phyloP scores from a whole-genome alignment of 2,113 vertebrate genomes.

The Chionodraco myersi region DNA sequence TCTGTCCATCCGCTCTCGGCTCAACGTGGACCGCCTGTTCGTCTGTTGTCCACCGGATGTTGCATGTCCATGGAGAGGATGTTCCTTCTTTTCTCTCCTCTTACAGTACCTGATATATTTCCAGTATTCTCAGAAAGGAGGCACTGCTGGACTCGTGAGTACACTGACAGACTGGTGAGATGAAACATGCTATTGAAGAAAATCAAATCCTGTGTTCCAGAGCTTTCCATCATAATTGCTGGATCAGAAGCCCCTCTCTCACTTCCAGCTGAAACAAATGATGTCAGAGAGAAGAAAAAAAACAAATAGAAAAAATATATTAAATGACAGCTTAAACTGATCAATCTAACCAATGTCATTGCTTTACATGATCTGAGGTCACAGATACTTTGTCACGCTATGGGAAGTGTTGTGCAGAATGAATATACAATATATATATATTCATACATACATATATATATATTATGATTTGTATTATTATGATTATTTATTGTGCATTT shows the following conservation, averaged over 20 bases:
- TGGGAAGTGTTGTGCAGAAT: constrained; percentile 86
- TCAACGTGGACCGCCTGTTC: constrained; percentile 82
- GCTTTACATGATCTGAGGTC: constrained; percentile 75
- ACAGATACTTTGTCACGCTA: constrained; percentile 85
- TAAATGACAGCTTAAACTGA: constrained; percentile 58
- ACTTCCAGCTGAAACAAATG: constrained; percentile 86
- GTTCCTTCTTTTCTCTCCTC: constrained; percentile 71
- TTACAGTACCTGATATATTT: constrained; percentile 75
- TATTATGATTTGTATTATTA: constrained; percentile 68
- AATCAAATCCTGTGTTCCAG: constrained; percentile 81
- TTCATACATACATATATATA: constrained; percentile 75
- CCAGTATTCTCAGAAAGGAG: constrained; percentile 82
- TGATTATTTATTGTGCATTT: constrained; percentile 81
- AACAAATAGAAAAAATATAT: constrained; percentile 42
- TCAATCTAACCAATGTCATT: constrained; percentile 67
- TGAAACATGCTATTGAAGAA: constrained; percentile 76
- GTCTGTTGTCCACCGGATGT: constrained; percentile 86
- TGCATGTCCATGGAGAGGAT: constrained; percentile 94
- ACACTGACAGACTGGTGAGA: constrained; percentile 71
- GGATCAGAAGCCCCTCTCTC: constrained; percentile 76
- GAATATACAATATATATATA: constrained; percentile 80
- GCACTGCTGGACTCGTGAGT: constrained; percentile 83
- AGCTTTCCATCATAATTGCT: constrained; percentile 85
- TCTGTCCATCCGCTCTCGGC: constrained; percentile 83
- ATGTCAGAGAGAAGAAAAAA: constrained; percentile 78